Percentiles rank a stretch among this genome's conserved stretches.
Evolutionary conservation across 2,888 invertebrate genomes (phyloP).

Genomic region (Tipula confusa): DNA sequence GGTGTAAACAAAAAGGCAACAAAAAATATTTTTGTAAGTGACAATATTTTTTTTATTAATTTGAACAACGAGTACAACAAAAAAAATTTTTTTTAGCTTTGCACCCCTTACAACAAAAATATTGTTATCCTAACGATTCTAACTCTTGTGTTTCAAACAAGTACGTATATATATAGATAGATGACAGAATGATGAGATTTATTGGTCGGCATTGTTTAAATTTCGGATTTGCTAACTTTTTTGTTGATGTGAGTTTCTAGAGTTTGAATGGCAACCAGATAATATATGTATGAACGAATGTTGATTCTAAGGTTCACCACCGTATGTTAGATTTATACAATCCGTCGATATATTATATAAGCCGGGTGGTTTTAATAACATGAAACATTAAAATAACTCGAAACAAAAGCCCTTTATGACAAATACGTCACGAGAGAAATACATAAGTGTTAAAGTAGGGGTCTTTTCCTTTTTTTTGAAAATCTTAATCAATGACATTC

Average conservation of each 20-base stretch:
- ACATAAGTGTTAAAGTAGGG: no score
- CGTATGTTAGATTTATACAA: neutral
- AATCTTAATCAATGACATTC: no score
- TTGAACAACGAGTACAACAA: neutral
- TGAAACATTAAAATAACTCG: no score
- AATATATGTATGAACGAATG: neutral
- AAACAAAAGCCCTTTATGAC: no score
- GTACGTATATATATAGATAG: neutral
- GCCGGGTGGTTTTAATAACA: no score
- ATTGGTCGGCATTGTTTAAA: neutral
- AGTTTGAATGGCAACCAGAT: neutral
- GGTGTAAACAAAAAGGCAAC: constrained; percentile 21
- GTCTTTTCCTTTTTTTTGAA: no score
- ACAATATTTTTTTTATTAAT: neutral
- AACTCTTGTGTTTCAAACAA: neutral
- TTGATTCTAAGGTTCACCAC: neutral
- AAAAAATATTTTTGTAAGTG: neutral
- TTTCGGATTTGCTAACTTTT: neutral
- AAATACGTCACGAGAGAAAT: no score
- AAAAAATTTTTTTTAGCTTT: neutral
- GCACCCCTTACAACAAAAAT: no score
- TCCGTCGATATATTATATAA: no score
- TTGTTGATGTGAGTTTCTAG: neutral
- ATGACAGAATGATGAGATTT: neutral
- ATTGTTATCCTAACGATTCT: neutral